These are phyloP conservation scores for Xanthorhoe spadicearia DNA, from an alignment of 2,888 invertebrate genomes.

Conservation along the genomic window DNA sequence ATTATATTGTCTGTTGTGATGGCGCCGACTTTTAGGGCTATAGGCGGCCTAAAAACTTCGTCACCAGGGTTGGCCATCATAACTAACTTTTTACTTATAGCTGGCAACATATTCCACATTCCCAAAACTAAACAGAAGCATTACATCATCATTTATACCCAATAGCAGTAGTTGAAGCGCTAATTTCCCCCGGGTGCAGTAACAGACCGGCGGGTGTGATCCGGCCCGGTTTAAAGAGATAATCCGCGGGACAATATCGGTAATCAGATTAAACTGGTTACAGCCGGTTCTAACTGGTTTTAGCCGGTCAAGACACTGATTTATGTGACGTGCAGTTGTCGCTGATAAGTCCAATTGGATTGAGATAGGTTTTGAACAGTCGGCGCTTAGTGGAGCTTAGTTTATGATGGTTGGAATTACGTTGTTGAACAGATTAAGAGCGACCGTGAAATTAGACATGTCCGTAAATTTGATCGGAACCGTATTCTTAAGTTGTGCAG, in stretches of 20 bases:
- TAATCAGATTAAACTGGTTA: conserved; percentile 37
- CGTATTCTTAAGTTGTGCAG: no score
- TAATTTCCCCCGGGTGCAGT: conserved; percentile 40
- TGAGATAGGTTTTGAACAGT: conserved; percentile 1
- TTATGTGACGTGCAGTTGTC: conserved; percentile 27
- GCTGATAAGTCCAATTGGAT: conserved; percentile 22
- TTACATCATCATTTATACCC: conserved; percentile 34
- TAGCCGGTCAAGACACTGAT: conserved; percentile 29
- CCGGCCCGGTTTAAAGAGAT: conserved; percentile 32
- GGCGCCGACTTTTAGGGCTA: no score
- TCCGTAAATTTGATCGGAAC: no score
- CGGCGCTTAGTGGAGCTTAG: no score
- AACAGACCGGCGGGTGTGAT: conserved; percentile 21
- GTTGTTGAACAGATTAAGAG: no score
- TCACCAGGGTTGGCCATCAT: no score
- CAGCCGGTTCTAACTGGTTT: conserved; percentile 31
- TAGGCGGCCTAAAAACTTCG: no score
- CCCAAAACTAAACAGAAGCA: conserved; percentile 22
- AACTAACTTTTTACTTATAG: no score
- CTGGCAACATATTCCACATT: no score
- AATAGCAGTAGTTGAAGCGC: conserved; percentile 25
- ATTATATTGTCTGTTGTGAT: no score
- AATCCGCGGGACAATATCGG: conserved; percentile 37
- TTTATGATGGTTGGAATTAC: no score
- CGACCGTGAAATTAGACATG: no score